Conservation (phyloP, 2,113 vertebrate genomes). For the Daboia siamensis region DNA sequence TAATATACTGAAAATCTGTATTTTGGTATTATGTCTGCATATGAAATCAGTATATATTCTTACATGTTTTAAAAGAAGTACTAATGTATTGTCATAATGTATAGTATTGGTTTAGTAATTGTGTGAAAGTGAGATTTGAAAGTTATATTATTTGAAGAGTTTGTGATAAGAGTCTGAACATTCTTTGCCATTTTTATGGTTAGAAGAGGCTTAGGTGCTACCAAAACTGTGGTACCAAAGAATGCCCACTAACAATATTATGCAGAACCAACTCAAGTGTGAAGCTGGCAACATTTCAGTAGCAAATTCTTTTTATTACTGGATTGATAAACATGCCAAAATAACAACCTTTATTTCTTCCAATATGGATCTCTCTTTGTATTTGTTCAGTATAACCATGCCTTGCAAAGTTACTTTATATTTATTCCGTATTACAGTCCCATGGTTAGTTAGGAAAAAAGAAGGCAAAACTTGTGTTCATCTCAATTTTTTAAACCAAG, state of each 20-base stretch:
- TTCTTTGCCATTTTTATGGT: background rate
- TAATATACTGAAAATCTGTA: background rate
- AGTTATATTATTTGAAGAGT: background rate
- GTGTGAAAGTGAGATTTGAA: background rate
- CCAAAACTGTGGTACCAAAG: background rate
- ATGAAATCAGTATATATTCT: background rate
- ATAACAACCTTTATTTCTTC: background rate
- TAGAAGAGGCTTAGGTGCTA: background rate
- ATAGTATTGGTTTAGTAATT: background rate
- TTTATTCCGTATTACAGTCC: background rate
- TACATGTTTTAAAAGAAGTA: background rate
- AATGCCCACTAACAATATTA: background rate
- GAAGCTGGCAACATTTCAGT: background rate
- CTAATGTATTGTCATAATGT: background rate
- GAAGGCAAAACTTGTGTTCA: background rate
- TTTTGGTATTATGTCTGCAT: background rate
- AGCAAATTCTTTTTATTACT: background rate
- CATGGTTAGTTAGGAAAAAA: background rate
- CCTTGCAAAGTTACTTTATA: background rate
- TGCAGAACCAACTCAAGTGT: background rate
- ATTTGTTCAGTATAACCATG: background rate
- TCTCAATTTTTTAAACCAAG: background rate
- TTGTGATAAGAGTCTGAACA: background rate
- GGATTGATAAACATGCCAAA: background rate
- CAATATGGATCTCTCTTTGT: background rate